Conservation (phyloP, 2,888 invertebrate species). For the Andrena bicolor region DNA sequence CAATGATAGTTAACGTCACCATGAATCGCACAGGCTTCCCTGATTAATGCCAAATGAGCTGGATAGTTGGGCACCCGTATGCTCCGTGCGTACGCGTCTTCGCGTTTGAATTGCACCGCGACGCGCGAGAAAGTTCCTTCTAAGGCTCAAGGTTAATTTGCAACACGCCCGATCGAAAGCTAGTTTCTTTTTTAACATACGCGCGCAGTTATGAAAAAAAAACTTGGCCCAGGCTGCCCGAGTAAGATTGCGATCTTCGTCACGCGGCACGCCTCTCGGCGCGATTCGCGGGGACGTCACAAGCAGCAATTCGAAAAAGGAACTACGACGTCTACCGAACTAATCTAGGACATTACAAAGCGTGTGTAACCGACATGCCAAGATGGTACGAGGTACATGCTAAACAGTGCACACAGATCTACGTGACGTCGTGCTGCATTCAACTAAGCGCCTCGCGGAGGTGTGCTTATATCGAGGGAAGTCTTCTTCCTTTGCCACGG, state of each 20-base stretch:
- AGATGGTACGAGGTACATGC: constrained; percentile 21
- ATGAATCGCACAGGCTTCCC: constrained; percentile 11
- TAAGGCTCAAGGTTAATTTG: constrained; percentile 51
- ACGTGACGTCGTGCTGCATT: not conserved
- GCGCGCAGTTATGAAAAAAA: constrained; percentile 27
- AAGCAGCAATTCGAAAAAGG: not conserved
- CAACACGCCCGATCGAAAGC: constrained; percentile 39
- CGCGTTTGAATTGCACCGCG: constrained; percentile 25
- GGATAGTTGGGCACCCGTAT: not conserved
- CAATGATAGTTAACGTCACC: not conserved
- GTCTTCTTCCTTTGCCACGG: not conserved
- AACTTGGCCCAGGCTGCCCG: not conserved
- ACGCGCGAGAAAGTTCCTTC: constrained; percentile 53
- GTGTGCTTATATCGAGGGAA: constrained; percentile 6
- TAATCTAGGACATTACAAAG: not conserved
- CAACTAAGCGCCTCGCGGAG: not conserved
- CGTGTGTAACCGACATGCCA: not conserved
- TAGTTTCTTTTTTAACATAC: constrained; percentile 36
- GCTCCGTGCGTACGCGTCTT: not conserved
- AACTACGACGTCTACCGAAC: not conserved
- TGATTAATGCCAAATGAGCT: not conserved
- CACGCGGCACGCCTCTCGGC: not conserved
- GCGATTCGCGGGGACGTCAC: constrained; percentile 2
- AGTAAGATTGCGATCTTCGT: not conserved
- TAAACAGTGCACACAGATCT: not conserved